Base-by-base conservation (phyloP, 1,140 invertebrate species). In the Drosophila kepulauana region DNA sequence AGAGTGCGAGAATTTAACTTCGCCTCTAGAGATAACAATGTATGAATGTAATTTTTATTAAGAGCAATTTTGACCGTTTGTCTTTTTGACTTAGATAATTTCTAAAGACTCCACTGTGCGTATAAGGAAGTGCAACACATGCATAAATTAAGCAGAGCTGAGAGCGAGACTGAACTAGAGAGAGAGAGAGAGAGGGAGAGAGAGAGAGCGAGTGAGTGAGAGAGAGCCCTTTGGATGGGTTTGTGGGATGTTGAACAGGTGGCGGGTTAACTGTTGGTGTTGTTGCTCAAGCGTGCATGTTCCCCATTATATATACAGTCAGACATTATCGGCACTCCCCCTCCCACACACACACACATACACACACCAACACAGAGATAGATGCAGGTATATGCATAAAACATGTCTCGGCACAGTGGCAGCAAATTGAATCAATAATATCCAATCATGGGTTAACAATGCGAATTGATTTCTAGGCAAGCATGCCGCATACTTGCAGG, bases 381-480 rank as follows among this genome's bases (percentile, higher is more conserved):
- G 5, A 41, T 7, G 58, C 63, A 67, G 63, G 67, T 52, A 68
- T 71, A 88, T 88, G 85, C 85, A 88, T 88, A 88, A 89, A 89
- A 88, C 84, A 88, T 88, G 87, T 78, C 74, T 87, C 76, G 80
- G 74, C 79, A 75, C 69, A 76, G 78, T 89, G 84, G 81, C 84
- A 81, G 87, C 80, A 91, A 91, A 91, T 91, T 91, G 87, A 91
- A 91, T 91, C 87, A 91, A 91, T 91, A 91, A 91, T 91, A 91
- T 91, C 87, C 87, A 91, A 91, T 91, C 82, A 91, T 84, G 87
- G 82, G 82, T 91, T 91, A 91, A 91, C 87, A 91, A 91, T 91
- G 82, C 80, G 88, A 91, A 91, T 91, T 91, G 87, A 91, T 91
- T 91, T 91, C 82, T 78, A 89, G 82, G 77, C 72, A 88, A 52